Evolutionary conservation across 1,140 invertebrate species (phyloP), one percentile per base, ranked within the genome.

Genomic region (Dufourea novaeangliae): DNA sequence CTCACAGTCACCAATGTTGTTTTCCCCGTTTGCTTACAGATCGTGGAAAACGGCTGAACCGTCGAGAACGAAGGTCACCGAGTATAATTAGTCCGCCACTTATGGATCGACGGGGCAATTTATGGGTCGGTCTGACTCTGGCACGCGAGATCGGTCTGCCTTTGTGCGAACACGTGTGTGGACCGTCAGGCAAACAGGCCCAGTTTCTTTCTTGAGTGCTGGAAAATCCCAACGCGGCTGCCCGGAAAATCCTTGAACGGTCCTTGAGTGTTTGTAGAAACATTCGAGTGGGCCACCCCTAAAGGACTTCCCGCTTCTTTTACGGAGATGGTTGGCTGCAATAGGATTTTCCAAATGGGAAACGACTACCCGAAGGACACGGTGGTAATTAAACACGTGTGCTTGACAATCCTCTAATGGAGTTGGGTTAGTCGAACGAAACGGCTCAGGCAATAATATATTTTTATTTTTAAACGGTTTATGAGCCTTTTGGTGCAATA

Each of bases 61-160:
- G 54, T 14, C 14, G 59, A 44, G 41, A 27, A n/a, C 70, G 79
- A 84, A 85, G 82, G 83, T 73, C 63, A 29, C 73, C 75, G 59
- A 82, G 57, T 84, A 82, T 82, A 82, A 85, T 85, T 85, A 85
- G 83, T 85, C 37, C 50, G 29, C 64, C 73, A 29, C 54, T 78
- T 84, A 84, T 61, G 61, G 69, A 37, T 34, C 44, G 46, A 29
- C 62, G n/a, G 50, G 27, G 25, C 52, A 37, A 20, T 63, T n/a
- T 32, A 41, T 59, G 59, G 61, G 32, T 50, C 41, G 14, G 11
- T 37, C 56, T 27, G 50, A 66, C 29, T 4, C 17, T 5, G n/a
- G 7, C 29, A 20, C n/a, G 17, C 20, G 41, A n/a, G 52, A 66
- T 82, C 62, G 68, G 72, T 79, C 67, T 67, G 61, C 37, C 74